A percentile compares a stretch with the other conserved stretches of the same genome.
phyloP scores from a whole-genome alignment of 2,888 invertebrate species.

The Aproaerema taeniolella region DNA sequence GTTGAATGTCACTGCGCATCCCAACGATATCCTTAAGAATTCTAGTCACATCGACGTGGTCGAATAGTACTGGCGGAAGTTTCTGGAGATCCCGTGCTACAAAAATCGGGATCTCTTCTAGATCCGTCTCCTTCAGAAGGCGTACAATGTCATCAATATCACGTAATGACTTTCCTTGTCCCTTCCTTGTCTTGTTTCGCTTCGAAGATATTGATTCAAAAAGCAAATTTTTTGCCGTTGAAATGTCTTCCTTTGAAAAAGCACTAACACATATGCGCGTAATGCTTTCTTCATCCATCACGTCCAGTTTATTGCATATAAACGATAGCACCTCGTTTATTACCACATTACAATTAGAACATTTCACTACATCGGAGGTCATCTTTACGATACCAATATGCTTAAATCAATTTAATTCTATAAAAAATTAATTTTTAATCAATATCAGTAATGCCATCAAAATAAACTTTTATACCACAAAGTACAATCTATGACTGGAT shows the following conservation, averaged over 20 bases:
- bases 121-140: conserved; percentile 12
- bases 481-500: too few relatives aligned
- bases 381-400: too few relatives aligned
- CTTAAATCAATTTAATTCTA: conserved; percentile 16
- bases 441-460: too few relatives aligned
- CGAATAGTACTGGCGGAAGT: conserved; percentile 17
- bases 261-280: conserved; percentile 11
- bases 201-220: conserved; percentile 9
- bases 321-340: neutral
- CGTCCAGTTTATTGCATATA: conserved; percentile 12
- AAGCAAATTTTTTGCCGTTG: conserved; percentile 11
- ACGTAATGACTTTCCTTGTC: conserved; percentile 9
- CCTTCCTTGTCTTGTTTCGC: conserved; percentile 13
- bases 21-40: conserved; percentile 16
- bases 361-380: neutral
- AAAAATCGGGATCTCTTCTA: conserved; percentile 16
- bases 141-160: conserved; percentile 15
- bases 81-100: conserved; percentile 18
- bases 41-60: conserved; percentile 15
- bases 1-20: conserved; percentile 9
- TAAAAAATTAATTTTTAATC: too few relatives aligned
- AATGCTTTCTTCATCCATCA: conserved; percentile 17
- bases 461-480: too few relatives aligned
- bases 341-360: neutral
- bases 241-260: conserved; percentile 13